These are phyloP conservation scores for Larimichthys crocea DNA, from an alignment of 2,113 vertebrate genomes.

Conservation along the genomic window DNA sequence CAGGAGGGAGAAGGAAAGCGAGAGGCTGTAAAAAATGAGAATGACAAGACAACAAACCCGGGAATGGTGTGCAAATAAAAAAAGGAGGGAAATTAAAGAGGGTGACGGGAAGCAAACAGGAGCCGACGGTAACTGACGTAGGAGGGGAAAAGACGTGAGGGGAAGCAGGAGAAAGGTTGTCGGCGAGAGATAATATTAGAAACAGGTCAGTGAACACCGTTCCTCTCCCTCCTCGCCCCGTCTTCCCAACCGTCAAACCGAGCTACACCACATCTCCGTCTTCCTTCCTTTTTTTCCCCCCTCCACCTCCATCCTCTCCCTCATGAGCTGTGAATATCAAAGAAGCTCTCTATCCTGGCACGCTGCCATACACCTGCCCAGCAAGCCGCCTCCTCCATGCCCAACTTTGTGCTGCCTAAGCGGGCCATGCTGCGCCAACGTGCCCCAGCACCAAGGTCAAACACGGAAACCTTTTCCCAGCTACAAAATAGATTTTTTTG, in stretches of 20 bases:
- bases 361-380: conserved; percentile 27
- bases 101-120: conserved; percentile 26
- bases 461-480: neutral
- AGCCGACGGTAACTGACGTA: conserved; percentile 33
- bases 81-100: conserved; percentile 31
- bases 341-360: conserved; percentile 19
- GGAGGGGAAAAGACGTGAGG: conserved; percentile 35
- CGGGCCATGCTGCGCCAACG: neutral
- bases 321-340: conserved; percentile 55
- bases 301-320: conserved; percentile 24
- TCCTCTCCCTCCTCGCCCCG: conserved; percentile 2
- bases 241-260: conserved; percentile 29
- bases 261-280: conserved; percentile 39
- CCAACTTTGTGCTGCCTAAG: neutral
- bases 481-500: neutral
- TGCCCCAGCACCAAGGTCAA: conserved; percentile 28
- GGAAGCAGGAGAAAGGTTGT: conserved; percentile 32
- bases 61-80: conserved; percentile 24
- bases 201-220: conserved; percentile 65
- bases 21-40: conserved; percentile 26
- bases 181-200: conserved; percentile 59
- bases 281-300: neutral
- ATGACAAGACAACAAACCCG: conserved; percentile 30
- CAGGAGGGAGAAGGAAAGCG: neutral
- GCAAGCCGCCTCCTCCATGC: conserved; percentile 6